These are phyloP conservation scores for Brachypalpus laphriformis DNA, from an alignment of 2,888 invertebrate species.

Conservation along the genomic window DNA sequence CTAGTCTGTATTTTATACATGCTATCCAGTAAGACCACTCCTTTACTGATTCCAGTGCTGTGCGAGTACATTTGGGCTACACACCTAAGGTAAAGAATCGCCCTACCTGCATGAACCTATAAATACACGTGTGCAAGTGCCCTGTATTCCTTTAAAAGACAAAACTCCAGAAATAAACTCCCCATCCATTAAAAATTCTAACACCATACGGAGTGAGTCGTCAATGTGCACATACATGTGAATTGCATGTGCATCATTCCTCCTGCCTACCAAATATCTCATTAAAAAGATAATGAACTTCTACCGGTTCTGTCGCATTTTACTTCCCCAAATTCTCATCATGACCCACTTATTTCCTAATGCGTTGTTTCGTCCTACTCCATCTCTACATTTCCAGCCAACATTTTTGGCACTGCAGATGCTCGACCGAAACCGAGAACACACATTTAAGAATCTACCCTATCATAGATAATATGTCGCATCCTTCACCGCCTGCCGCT, in stretches of 20 bases:
- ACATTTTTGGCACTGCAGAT: constrained; percentile 31
- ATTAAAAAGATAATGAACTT: constrained; percentile 18
- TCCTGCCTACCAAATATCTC: background rate
- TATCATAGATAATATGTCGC: background rate
- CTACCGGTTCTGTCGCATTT: background rate
- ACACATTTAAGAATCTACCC: background rate
- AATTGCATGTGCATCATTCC: background rate
- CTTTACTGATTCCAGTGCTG: too few species aligned
- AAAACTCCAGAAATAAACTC: too few species aligned
- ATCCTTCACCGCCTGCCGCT: constrained; percentile 19
- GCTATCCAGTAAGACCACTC: too few species aligned
- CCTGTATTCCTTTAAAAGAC: too few species aligned
- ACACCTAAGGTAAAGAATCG: too few species aligned
- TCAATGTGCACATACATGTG: background rate
- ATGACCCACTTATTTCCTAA: constrained; percentile 38
- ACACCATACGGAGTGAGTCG: background rate
- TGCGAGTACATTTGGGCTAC: too few species aligned
- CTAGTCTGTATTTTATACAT: too few species aligned
- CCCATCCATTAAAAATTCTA: background rate
- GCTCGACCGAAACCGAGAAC: constrained; percentile 9
- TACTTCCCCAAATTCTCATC: background rate
- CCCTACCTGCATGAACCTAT: too few species aligned
- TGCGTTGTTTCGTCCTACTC: constrained; percentile 17
- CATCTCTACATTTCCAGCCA: background rate
- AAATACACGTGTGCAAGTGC: too few species aligned